Evolutionary conservation across 2,113 vertebrate species (phyloP).

Genomic region (Pampusana beccarii): DNA sequence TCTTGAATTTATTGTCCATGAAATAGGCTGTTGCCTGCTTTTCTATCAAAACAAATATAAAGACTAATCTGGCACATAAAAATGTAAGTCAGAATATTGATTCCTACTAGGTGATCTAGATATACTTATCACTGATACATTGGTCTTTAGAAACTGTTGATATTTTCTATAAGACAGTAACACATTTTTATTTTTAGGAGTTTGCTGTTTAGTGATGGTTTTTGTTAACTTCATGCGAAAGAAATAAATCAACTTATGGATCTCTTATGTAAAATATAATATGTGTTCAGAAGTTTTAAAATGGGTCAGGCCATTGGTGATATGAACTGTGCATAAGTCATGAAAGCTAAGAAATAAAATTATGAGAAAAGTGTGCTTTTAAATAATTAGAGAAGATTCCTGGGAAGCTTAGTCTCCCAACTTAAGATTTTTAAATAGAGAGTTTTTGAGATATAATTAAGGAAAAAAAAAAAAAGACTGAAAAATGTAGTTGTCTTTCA

Average conservation of each 20-base stretch:
- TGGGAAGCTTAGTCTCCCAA: background rate
- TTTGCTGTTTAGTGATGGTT: background rate
- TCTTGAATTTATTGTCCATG: constrained; percentile 81
- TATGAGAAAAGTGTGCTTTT: background rate
- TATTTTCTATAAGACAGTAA: constrained; percentile 9
- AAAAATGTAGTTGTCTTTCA: background rate
- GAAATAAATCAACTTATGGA: background rate
- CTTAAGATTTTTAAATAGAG: background rate
- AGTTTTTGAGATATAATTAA: background rate
- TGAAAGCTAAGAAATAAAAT: background rate
- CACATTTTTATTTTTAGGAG: background rate
- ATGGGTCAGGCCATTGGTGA: background rate
- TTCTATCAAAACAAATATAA: constrained; percentile 82
- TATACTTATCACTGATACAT: background rate
- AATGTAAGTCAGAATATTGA: constrained; percentile 68
- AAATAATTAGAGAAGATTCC: background rate
- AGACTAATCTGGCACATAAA: constrained; percentile 75
- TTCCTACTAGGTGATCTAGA: constrained; percentile 34
- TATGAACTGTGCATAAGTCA: background rate
- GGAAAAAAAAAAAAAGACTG: background rate
- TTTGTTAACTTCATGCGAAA: constrained; percentile 39
- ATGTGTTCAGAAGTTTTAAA: constrained; percentile 32
- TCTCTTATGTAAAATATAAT: constrained; percentile 4
- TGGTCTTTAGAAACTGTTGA: background rate
- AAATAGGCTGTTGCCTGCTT: constrained; percentile 80